Conservation (phyloP, 2,797 vertebrate genomes). For the Nyctalus aviator region DNA sequence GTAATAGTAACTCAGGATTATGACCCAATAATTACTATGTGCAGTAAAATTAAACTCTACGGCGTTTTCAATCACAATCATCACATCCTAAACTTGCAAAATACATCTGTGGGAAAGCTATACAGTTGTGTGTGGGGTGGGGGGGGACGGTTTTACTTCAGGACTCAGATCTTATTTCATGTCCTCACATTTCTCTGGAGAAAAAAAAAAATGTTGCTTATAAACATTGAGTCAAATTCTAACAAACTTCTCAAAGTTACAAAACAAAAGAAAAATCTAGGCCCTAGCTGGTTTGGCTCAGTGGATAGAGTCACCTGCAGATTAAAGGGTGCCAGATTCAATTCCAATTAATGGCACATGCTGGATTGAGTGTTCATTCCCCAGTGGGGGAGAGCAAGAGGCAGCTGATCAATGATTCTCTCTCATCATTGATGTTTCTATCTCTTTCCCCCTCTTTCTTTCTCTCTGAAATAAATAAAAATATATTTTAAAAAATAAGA, state of each 20-base stretch:
- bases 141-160: no score
- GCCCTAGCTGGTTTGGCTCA: no score
- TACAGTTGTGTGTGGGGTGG: background rate
- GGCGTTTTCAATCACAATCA: background rate
- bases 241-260: background rate
- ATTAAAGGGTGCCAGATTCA: background rate
- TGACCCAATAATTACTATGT: background rate
- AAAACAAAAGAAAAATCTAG: background rate
- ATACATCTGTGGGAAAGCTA: background rate
- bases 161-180: background rate
- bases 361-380: background rate
- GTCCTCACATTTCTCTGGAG: background rate
- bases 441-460: background rate
- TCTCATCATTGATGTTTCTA: background rate
- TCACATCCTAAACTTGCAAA: background rate
- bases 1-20: background rate
- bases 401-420: background rate
- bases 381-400: background rate
- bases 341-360: background rate
- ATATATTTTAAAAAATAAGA: background rate
- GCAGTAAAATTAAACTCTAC: background rate
- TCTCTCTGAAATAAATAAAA: background rate
- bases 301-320: no score
- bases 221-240: background rate
- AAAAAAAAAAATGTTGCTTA: background rate